These are phyloP conservation scores for Megastigmus dorsalis DNA, from an alignment of 2,888 invertebrate genomes.

Conservation along the genomic window DNA sequence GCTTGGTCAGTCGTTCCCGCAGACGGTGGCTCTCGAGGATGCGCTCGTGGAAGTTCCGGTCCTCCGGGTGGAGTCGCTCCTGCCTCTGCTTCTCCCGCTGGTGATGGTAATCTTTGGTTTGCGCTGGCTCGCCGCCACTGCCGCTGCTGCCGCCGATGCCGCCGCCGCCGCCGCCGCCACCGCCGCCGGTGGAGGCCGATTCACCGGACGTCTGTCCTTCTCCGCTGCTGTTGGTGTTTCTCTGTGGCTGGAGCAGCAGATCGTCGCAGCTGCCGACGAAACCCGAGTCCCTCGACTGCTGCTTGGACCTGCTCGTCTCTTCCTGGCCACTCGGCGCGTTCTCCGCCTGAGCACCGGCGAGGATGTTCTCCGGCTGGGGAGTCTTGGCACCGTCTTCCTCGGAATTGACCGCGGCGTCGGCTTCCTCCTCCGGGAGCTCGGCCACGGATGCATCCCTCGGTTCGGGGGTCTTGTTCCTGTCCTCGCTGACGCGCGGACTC, in stretches of 20 bases:
- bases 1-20: slow-evolving; percentile 51
- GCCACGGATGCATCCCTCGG: slow-evolving; percentile 76
- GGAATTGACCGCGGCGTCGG: slow-evolving; percentile 74
- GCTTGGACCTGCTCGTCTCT: slow-evolving; percentile 78
- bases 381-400: slow-evolving; percentile 81
- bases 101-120: too few relatives aligned
- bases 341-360: neutral
- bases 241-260: slow-evolving; percentile 80
- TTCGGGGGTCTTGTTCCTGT: slow-evolving; percentile 80
- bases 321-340: neutral
- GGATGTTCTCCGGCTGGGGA: slow-evolving; percentile 78
- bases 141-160: neutral
- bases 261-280: slow-evolving; percentile 93
- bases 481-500: slow-evolving; percentile 76
- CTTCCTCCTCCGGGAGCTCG: slow-evolving; percentile 76
- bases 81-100: neutral
- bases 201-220: neutral
- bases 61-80: neutral
- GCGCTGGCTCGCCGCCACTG: too few relatives aligned
- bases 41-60: slow-evolving; percentile 42
- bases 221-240: neutral
- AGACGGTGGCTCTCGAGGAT: slow-evolving; percentile 21
- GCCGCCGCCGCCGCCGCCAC: neutral
- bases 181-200: slow-evolving; percentile 36
- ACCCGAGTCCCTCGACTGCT: slow-evolving; percentile 90